Evolutionary conservation across 1,140 invertebrate species (phyloP).

Genomic region (Papilio helenus): DNA sequence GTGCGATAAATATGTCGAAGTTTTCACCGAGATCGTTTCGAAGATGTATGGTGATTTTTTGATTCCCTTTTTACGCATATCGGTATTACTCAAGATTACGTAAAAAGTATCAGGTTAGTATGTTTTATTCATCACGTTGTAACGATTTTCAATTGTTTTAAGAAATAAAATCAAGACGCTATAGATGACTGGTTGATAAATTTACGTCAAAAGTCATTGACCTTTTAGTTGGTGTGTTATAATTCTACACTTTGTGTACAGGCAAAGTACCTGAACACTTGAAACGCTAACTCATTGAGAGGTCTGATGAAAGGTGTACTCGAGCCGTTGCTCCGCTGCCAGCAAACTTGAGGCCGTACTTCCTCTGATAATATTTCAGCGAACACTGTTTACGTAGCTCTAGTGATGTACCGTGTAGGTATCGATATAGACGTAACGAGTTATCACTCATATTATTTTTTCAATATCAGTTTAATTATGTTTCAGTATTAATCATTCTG

Average conservation of each 20-base stretch:
- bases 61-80: not conserved
- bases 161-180: too few relatives aligned
- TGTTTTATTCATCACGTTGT: too few relatives aligned
- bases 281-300: slow-evolving; percentile 10
- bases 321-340: not conserved
- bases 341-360: slow-evolving; percentile 7
- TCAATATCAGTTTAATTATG: too few relatives aligned
- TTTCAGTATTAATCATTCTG: too few relatives aligned
- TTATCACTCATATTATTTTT: not conserved
- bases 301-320: slow-evolving; percentile 22
- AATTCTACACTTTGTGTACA: not conserved
- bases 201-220: not conserved
- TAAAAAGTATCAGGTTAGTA: too few relatives aligned
- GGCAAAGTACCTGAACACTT: not conserved
- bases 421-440: not conserved
- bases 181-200: too few relatives aligned
- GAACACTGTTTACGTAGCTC: slow-evolving; percentile 2
- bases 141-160: too few relatives aligned
- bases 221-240: not conserved
- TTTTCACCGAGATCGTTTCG: not conserved
- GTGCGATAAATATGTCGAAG: slow-evolving; percentile 26
- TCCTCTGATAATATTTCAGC: slow-evolving; percentile 5
- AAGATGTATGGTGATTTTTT: slow-evolving; percentile 11
- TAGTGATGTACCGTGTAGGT: not conserved
- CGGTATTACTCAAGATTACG: not conserved